These are phyloP conservation scores for Lepidotrigona ventralis DNA, from an alignment of 1,140 invertebrate genomes.

Conservation along the genomic window DNA sequence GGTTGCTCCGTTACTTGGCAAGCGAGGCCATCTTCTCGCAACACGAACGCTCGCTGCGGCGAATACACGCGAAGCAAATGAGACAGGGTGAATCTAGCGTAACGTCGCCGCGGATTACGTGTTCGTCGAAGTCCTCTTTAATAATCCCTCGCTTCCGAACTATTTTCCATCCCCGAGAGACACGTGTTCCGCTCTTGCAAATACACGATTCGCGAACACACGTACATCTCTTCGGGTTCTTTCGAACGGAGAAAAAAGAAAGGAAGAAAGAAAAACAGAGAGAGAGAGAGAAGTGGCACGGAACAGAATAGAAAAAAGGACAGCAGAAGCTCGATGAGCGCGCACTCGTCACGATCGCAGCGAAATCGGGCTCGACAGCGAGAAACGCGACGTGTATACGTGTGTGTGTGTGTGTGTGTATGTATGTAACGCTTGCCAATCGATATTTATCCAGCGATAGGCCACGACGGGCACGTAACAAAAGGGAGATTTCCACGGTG, in stretches of 20 bases:
- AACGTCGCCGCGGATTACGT: constrained; percentile 56
- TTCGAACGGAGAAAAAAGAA: not conserved
- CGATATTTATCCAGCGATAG: constrained; percentile 33
- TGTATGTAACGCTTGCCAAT: constrained; percentile 9
- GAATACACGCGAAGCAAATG: constrained; percentile 56
- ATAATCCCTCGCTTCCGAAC: not conserved
- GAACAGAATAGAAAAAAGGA: not conserved
- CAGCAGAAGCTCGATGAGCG: not conserved
- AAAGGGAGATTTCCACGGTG: constrained; percentile 39
- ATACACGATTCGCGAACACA: not conserved
- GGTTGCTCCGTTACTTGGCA: not conserved
- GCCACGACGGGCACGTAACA: constrained; percentile 5
- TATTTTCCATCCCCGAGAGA: not conserved
- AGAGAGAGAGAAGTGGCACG: not conserved
- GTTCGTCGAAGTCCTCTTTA: not conserved
- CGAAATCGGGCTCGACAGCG: constrained; percentile 21
- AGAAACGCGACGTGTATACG: not conserved
- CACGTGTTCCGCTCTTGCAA: not conserved
- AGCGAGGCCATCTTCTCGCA: not conserved
- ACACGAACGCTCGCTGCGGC: not conserved
- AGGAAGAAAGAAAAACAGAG: not conserved
- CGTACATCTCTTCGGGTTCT: not conserved
- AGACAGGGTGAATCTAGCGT: constrained; percentile 67
- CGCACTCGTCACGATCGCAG: constrained; percentile 26
- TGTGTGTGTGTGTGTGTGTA: too few relatives aligned